Percentiles rank a stretch among this genome's conserved stretches.
Evolutionary conservation across 2,113 vertebrate species (phyloP).

Genomic region (Sterrhoptilus dennistouni): DNA sequence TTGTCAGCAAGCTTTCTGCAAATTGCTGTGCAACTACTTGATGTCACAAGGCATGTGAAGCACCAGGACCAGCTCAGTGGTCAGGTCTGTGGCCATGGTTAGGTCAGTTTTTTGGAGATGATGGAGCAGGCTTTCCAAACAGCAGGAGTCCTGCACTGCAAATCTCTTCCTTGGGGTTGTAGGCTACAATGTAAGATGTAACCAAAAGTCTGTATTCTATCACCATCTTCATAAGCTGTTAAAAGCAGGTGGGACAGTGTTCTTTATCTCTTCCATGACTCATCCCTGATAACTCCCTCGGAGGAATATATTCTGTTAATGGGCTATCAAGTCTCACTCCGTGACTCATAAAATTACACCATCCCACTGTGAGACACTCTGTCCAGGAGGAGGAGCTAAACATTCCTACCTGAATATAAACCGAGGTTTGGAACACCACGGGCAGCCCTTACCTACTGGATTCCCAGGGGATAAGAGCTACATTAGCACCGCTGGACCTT

Average conservation of each 20-base stretch:
- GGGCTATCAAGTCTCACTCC: not conserved
- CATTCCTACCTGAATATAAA: not conserved
- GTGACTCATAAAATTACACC: not conserved
- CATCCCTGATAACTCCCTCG: not conserved
- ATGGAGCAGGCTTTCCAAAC: not conserved
- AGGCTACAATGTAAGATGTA: no score
- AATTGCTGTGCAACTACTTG: not conserved
- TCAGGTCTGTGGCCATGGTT: not conserved
- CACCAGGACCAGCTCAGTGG: not conserved
- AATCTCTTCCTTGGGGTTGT: not conserved
- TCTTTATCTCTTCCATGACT: not conserved
- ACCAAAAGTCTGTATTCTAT: not conserved
- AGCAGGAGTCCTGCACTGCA: not conserved
- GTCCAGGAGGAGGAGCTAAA: not conserved
- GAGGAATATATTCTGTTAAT: not conserved
- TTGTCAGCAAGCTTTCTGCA: not conserved
- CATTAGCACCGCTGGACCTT: not conserved
- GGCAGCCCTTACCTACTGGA: not conserved
- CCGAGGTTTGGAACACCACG: not conserved
- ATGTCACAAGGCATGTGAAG: not conserved
- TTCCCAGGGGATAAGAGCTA: not conserved
- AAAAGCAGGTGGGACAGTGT: not conserved
- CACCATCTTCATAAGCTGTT: not conserved
- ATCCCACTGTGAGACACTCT: rapidly evolving
- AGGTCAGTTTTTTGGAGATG: not conserved